Base-by-base conservation (phyloP, 2,888 invertebrate genomes). In the Bombyx huttoni region DNA sequence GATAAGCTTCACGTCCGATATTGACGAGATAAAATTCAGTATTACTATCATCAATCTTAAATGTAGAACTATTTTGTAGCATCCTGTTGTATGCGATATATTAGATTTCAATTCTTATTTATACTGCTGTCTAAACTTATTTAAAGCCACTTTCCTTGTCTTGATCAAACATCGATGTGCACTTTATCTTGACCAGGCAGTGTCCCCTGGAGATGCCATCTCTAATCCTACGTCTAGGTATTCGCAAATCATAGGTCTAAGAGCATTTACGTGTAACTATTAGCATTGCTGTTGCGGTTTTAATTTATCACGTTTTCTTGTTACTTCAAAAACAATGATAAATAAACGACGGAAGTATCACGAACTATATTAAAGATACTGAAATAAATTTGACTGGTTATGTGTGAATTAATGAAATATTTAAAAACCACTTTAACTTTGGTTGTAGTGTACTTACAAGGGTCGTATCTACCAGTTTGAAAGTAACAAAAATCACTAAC, bases 151-250 rank as follows among this genome's bases (percentile, higher is more conserved):
- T 34, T 46, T 46, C 40, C 40, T 40, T 40, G 40, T 40, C 40
- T 40, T 40, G 40, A 5, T 40, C 40, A 56, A 54, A 70, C 71
- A 71, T 58, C 67, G 69, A 61, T 70, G 64, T 71, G 67, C 71
- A 71, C 71, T 70, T 70, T 67, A 62, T 63, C 64, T 62, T 64
- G 65, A 40, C 40, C 40, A 40, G 40, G 63, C 64, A 57, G 55
- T 58, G 56, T 64, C 59, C 59, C 58, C 60, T 66, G 66, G 68
- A 68, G 70, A 61, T 61, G 61, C 60, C 62, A 58, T 40, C 12
- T 40, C 40, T 7, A 40, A 3, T 12, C 8, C 40, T 40, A 40
- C 9, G 24, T 24, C 24, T 24, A 24, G 24, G 5, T 24, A 40
- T 40, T 7, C 40, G 40, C 40, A 40, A 40, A 40, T 40, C 40